Evolutionary conservation across 2,797 vertebrate genomes (phyloP), one percentile per base, ranked within the genome.

Genomic region (Dromococcyx pavoninus): DNA sequence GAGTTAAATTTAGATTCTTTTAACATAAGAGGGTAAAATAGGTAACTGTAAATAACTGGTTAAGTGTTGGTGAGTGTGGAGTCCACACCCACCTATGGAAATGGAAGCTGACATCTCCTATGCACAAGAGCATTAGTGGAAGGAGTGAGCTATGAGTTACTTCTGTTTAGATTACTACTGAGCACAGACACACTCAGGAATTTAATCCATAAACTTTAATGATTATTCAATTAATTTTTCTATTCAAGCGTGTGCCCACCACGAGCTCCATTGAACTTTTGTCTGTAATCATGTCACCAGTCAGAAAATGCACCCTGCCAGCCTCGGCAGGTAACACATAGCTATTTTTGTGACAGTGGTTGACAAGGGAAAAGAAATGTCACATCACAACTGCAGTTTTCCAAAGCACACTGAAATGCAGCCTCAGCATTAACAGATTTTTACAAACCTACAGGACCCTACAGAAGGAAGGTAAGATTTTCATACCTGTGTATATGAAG

Each of bases 201-300:
- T 41, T 15, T 6, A 3, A 24, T 60, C 53, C 51, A 41, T n/a
- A 13, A 70, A 30, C 23, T 39, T 60, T 13, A 69, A 44, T 0
- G 5, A 61, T 58, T 23, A 21, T 7, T 60, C 61, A 37, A 48
- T 32, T 76, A 6, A 60, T 41, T 83, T 32, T 74, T 64, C 50
- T 48, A 5, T 32, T 48, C 30, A 30, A 66, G 28, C 1, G 4
- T 0, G 2, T 2, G 5, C 27, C 61, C 0, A 1, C 33, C 41
- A 37, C 0, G 3, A 73, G 57, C 53, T 60, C 57, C 44, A 35
- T 21, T 18, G 74, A 71, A 24, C 28, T 35, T 71, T 50, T 37
- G 41, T 33, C 69, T 46, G 62, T 7, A 25, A 17, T 5, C 28
- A 17, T 3, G 48, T 28, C 48, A 43, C 27, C 83, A 62, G 57